Percentiles rank a stretch among this genome's conserved stretches.
Evolutionary conservation across 2,113 vertebrate genomes (phyloP).

Genomic region (Thamnophis sirtalis): DNA sequence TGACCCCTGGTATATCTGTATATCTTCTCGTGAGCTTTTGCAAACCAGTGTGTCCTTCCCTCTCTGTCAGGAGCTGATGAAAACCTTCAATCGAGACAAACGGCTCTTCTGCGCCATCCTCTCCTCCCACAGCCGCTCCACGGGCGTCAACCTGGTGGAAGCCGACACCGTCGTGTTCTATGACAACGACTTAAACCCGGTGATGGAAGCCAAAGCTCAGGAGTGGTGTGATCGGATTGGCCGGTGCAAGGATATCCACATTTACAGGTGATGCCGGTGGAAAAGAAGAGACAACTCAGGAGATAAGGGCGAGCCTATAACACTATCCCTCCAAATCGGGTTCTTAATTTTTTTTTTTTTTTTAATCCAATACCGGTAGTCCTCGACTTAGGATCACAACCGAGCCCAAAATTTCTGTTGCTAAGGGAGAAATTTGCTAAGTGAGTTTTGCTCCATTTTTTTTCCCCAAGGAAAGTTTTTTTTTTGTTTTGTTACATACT

Average conservation of each 20-base stretch:
- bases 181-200: constrained; percentile 90
- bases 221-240: constrained; percentile 92
- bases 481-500: too few relatives aligned
- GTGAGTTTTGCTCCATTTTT: background rate
- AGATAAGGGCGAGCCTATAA: too few relatives aligned
- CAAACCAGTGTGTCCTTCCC: background rate
- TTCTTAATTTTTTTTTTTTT: background rate
- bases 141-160: constrained; percentile 81
- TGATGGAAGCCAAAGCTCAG: constrained; percentile 87
- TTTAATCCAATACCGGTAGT: background rate
- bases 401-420: background rate
- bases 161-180: constrained; percentile 91
- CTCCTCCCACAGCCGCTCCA: constrained; percentile 86
- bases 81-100: constrained; percentile 83
- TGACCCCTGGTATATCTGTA: too few relatives aligned
- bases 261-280: constrained; percentile 80
- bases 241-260: constrained; percentile 90
- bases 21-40: background rate
- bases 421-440: background rate
- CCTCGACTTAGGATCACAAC: background rate
- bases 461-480: too few relatives aligned
- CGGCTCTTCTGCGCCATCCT: constrained; percentile 89
- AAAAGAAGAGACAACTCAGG: background rate
- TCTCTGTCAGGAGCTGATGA: constrained; percentile 78
- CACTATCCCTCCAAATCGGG: background rate